These are phyloP conservation scores for Nyleta sp. DNA, from an alignment of 2,888 invertebrate species.

Conservation along the genomic window DNA sequence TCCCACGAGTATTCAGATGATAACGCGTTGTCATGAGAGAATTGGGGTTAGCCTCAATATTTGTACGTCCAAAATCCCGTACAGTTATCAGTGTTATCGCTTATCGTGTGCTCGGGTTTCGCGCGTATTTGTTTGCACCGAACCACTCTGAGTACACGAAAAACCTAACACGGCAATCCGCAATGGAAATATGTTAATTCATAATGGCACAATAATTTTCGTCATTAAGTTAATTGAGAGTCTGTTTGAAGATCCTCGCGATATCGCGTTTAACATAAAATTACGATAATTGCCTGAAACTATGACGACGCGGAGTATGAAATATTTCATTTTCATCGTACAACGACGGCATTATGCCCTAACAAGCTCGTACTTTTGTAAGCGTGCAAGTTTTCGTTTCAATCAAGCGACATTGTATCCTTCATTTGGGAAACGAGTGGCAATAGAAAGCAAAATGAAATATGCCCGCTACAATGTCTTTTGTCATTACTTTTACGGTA, in stretches of 20 bases:
- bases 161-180: not conserved
- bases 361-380: conserved; percentile 22
- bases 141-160: conserved; percentile 2
- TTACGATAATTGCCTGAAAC: conserved; percentile 11
- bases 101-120: conserved; percentile 37
- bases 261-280: conserved; percentile 7
- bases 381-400: conserved; percentile 17
- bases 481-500: conserved; percentile 57
- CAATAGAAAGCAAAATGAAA: conserved; percentile 62
- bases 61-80: conserved; percentile 61
- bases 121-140: conserved; percentile 14
- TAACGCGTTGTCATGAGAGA: conserved; percentile 57
- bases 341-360: conserved; percentile 1
- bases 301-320: not conserved
- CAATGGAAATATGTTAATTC: conserved; percentile 16
- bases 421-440: conserved; percentile 30
- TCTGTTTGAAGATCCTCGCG: conserved; percentile 1
- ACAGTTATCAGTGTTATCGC: conserved; percentile 59
- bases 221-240: conserved; percentile 7
- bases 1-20: conserved; percentile 43
- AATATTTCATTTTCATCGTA: conserved; percentile 29
- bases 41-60: conserved; percentile 63
- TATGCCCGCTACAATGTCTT: conserved; percentile 46
- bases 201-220: conserved; percentile 1
- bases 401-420: conserved; percentile 29